phyloP scores from a whole-genome alignment of 2,888 invertebrate genomes.

The Saturnia japonica region DNA sequence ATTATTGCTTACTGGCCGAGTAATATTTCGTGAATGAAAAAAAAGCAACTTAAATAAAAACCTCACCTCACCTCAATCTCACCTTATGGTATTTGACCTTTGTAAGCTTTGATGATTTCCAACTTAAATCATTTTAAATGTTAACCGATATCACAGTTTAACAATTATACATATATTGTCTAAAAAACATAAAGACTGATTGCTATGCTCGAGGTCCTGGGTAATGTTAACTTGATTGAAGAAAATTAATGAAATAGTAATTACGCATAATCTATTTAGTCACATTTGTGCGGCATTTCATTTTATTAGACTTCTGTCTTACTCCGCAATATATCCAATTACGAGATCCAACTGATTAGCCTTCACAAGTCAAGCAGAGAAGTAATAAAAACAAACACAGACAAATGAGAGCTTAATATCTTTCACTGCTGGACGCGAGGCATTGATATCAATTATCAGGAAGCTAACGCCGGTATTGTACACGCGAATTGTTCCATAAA shows the following conservation, averaged over 20 bases:
- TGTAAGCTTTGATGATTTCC: no score
- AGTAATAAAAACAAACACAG: slow-evolving; percentile 56
- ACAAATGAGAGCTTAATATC: slow-evolving; percentile 65
- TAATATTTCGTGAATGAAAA: no score
- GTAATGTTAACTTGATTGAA: background rate
- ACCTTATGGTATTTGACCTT: no score
- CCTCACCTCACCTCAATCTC: no score
- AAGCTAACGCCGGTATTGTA: slow-evolving; percentile 58
- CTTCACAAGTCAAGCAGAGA: slow-evolving; percentile 51
- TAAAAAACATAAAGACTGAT: no score
- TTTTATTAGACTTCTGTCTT: slow-evolving; percentile 29
- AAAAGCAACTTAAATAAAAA: no score
- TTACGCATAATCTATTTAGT: background rate
- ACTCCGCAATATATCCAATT: slow-evolving; percentile 41
- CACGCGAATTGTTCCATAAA: slow-evolving; percentile 74
- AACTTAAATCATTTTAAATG: no score
- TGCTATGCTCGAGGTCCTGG: no score
- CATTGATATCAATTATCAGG: slow-evolving; percentile 79
- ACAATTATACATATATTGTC: no score
- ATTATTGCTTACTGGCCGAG: no score
- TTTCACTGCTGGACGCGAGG: slow-evolving; percentile 57
- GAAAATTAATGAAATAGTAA: slow-evolving; percentile 2
- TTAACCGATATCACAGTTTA: no score
- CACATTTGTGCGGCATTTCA: slow-evolving; percentile 26
- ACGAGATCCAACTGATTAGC: slow-evolving; percentile 37